Evolutionary conservation across 2,113 vertebrate species (phyloP).

Genomic region (Bungarus multicinctus): DNA sequence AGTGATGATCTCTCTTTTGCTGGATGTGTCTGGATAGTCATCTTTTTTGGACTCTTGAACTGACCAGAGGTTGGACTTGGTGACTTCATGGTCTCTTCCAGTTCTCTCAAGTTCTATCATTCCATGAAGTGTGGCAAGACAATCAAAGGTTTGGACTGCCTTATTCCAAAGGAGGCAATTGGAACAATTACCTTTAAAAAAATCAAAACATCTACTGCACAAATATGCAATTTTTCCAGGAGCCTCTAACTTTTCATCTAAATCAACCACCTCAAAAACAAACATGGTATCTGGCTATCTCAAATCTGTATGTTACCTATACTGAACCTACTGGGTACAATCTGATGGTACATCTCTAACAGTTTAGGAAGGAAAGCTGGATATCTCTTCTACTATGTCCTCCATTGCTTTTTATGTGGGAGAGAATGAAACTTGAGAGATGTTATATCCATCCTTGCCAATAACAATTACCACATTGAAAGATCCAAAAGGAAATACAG

Average conservation of each 20-base stretch:
- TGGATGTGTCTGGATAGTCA: background rate
- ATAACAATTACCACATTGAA: background rate
- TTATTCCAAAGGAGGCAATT: background rate
- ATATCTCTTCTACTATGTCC: background rate
- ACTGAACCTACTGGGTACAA: no score
- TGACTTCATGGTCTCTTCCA: background rate
- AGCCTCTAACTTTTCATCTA: background rate
- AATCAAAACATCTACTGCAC: background rate
- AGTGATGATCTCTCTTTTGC: background rate
- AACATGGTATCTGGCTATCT: background rate
- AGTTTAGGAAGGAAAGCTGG: background rate
- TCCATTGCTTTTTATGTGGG: background rate
- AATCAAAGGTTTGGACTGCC: slow-evolving; percentile 1
- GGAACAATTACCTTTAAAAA: background rate
- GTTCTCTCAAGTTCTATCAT: background rate
- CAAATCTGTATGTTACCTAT: background rate
- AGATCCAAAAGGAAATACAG: no score
- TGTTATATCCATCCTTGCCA: background rate
- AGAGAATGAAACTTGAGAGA: background rate
- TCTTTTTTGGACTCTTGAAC: background rate
- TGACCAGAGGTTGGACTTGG: background rate
- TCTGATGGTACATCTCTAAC: no score
- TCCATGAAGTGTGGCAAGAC: background rate
- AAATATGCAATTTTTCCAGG: background rate
- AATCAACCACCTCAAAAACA: background rate